phyloP scores from a whole-genome alignment of 2,113 vertebrate species.

The Raja brachyura region DNA sequence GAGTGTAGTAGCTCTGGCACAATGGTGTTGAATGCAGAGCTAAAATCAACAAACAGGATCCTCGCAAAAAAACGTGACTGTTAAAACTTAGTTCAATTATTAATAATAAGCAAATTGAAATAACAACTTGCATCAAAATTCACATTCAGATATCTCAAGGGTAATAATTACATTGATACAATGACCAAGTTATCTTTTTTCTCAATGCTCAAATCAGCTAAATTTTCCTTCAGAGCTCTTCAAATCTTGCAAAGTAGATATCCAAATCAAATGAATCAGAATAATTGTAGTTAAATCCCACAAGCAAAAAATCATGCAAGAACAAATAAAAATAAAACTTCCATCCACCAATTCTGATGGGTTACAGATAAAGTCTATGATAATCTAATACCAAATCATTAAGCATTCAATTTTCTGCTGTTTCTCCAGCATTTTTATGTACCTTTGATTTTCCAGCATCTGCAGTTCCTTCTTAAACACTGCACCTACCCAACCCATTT shows the following conservation, averaged over 20 bases:
- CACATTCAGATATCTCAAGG: not conserved
- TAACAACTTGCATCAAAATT: not conserved
- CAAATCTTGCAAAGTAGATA: not conserved
- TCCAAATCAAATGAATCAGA: not conserved
- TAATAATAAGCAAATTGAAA: not conserved
- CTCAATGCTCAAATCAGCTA: not conserved
- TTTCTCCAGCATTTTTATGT: no score
- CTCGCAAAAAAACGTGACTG: not conserved
- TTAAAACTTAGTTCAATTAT: not conserved
- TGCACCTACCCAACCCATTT: no score
- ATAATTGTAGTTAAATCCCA: not conserved
- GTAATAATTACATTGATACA: not conserved
- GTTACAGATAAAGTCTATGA: not conserved
- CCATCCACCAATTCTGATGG: not conserved
- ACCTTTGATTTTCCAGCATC: no score
- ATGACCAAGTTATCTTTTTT: not conserved
- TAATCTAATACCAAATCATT: not conserved
- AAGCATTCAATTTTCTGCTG: not conserved
- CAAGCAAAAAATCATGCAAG: not conserved
- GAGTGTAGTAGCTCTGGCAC: no score
- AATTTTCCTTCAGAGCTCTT: not conserved
- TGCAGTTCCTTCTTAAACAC: no score
- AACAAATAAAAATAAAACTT: not conserved
- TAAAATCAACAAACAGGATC: no score
- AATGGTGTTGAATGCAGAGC: no score